These are phyloP conservation scores for Turdus rufiventris DNA, from an alignment of 2,113 vertebrate species.

Conservation along the genomic window DNA sequence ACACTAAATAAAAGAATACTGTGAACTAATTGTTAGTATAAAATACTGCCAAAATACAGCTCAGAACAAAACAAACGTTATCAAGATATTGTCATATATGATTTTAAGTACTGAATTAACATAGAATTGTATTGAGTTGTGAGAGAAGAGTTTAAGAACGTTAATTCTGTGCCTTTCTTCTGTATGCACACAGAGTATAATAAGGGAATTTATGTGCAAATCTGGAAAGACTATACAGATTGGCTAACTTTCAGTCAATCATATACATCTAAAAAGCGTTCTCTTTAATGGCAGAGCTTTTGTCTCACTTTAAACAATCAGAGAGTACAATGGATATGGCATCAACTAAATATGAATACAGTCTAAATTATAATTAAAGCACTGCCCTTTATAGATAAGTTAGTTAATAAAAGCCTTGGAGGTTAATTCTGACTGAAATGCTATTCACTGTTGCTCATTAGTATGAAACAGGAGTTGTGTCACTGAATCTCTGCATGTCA, in stretches of 20 bases:
- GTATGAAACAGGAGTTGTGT: background rate
- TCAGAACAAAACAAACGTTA: background rate
- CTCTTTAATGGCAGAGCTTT: background rate
- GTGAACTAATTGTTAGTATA: background rate
- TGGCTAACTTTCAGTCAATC: background rate
- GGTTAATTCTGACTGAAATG: constrained; percentile 48
- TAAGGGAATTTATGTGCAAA: background rate
- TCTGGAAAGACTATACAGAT: background rate
- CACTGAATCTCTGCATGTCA: background rate
- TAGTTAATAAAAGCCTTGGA: constrained; percentile 5
- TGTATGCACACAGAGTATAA: background rate
- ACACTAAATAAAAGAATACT: background rate
- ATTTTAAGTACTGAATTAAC: background rate
- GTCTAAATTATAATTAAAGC: constrained; percentile 6
- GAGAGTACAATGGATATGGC: background rate
- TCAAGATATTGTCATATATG: background rate
- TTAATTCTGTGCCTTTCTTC: background rate
- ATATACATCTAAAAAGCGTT: background rate
- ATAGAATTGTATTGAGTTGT: background rate
- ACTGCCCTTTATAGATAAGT: background rate
- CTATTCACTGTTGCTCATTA: background rate
- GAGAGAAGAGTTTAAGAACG: background rate
- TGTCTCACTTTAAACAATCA: background rate
- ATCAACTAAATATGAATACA: background rate
- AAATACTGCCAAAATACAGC: background rate